Evolutionary conservation across 2,888 invertebrate genomes (phyloP).

Genomic region (Apamea epomidion): DNA sequence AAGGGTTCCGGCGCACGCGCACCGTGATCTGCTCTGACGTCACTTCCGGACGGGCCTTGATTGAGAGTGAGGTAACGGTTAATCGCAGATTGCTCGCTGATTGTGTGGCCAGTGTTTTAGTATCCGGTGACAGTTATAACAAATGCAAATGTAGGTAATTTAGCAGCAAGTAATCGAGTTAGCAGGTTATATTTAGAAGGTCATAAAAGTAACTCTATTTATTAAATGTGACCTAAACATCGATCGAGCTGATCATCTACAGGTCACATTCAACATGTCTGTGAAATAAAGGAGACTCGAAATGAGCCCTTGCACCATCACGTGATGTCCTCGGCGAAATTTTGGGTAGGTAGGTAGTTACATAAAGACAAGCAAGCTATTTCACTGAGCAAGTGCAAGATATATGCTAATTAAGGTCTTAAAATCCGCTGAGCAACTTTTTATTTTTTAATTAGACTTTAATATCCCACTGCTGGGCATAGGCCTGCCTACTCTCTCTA

Average conservation of each 20-base stretch:
- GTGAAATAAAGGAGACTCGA: neutral
- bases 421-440: too few species aligned
- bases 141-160: slow-evolving; percentile 21
- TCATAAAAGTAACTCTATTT: neutral
- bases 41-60: slow-evolving; percentile 79
- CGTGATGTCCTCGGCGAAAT: neutral
- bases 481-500: too few species aligned
- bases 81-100: slow-evolving; percentile 69
- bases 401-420: too few species aligned
- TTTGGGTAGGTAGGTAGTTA: neutral
- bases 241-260: neutral
- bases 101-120: slow-evolving; percentile 57
- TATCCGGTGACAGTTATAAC: slow-evolving; percentile 40
- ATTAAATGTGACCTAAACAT: neutral
- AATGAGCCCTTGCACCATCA: neutral
- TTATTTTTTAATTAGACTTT: too few species aligned
- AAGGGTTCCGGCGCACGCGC: slow-evolving; percentile 75
- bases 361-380: neutral
- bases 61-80: slow-evolving; percentile 73
- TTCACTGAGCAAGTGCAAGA: too few species aligned
- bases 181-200: neutral
- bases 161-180: neutral
- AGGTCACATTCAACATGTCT: neutral
- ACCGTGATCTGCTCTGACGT: slow-evolving; percentile 76
- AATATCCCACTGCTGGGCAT: too few species aligned